A percentile compares a stretch with the other conserved stretches of the same genome.
These are phyloP conservation scores for Manis crassicaudata DNA, from an alignment of 2,797 vertebrate species.

Conservation along the genomic window DNA sequence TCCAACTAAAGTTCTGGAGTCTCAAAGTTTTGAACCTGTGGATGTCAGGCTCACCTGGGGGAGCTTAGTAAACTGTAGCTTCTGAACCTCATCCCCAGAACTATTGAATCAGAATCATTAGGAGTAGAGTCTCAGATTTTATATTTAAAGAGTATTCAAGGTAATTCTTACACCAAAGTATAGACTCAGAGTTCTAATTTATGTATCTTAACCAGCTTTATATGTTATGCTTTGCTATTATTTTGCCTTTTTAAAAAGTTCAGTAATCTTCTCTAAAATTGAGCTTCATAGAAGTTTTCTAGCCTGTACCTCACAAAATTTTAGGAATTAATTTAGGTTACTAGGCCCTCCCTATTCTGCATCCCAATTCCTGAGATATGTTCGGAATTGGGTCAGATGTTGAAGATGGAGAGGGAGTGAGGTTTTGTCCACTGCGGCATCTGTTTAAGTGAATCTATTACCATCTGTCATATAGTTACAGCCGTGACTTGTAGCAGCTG, in stretches of 20 bases:
- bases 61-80: background rate
- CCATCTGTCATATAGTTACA: background rate
- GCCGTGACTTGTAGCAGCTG: background rate
- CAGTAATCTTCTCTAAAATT: background rate
- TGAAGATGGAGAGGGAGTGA: background rate
- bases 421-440: background rate
- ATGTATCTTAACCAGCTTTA: background rate
- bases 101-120: background rate
- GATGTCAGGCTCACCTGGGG: background rate
- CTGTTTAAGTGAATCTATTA: background rate
- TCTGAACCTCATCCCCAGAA: background rate
- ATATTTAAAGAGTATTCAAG: background rate
- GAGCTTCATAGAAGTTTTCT: constrained; percentile 9
- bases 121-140: background rate
- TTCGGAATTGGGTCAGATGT: constrained; percentile 15
- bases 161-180: background rate
- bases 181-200: background rate
- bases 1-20: background rate
- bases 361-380: background rate
- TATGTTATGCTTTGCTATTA: constrained; percentile 17
- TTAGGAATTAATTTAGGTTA: constrained; percentile 9
- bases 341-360: background rate
- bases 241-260: background rate
- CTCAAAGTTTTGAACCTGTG: background rate
- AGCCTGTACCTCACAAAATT: background rate